These are phyloP conservation scores for Mellilla xanthometata DNA, from an alignment of 2,888 invertebrate genomes.

Conservation along the genomic window DNA sequence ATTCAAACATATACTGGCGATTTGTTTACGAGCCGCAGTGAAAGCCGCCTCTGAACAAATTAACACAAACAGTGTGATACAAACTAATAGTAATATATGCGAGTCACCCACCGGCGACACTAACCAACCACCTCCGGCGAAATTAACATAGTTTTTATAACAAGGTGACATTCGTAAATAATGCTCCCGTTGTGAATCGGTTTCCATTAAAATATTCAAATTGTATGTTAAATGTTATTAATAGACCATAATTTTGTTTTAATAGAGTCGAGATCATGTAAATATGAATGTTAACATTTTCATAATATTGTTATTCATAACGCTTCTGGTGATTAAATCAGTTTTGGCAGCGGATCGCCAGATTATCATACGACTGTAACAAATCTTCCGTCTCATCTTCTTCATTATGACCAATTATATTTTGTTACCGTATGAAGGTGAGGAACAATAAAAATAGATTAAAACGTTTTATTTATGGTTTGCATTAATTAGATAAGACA, in stretches of 20 bases:
- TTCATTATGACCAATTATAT: background rate
- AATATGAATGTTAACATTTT: constrained; percentile 17
- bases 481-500: background rate
- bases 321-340: constrained; percentile 15
- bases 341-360: background rate
- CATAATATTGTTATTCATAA: constrained; percentile 15
- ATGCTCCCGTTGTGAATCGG: constrained; percentile 9
- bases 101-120: background rate
- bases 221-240: constrained; percentile 18
- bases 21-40: constrained; percentile 31
- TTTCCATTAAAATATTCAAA: constrained; percentile 21
- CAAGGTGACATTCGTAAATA: constrained; percentile 16
- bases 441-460: constrained; percentile 1
- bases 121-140: background rate
- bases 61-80: constrained; percentile 29
- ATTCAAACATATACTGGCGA: constrained; percentile 50
- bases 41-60: constrained; percentile 26
- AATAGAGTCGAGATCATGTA: constrained; percentile 14
- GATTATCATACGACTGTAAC: constrained; percentile 10
- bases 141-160: constrained; percentile 15
- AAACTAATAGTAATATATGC: constrained; percentile 1
- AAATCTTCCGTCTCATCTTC: constrained; percentile 3
- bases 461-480: background rate
- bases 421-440: background rate
- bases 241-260: constrained; percentile 18